A percentile compares a stretch with the other conserved stretches of the same genome.
Evolutionary conservation across 2,888 invertebrate species (phyloP).

Genomic region (Dasypogon diadema): DNA sequence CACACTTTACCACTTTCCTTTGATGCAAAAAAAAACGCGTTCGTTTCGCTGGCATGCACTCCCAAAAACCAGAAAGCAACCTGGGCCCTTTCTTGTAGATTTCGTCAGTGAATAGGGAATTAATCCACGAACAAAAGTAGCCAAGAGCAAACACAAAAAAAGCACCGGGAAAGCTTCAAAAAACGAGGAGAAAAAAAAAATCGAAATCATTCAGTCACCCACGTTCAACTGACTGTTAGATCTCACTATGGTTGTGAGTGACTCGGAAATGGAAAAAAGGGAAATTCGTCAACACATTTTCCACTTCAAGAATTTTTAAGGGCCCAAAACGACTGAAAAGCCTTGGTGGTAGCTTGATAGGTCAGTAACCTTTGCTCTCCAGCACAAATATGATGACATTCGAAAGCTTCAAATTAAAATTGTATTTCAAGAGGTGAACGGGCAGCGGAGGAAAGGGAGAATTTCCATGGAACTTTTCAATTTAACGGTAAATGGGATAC

Average conservation of each 20-base stretch:
- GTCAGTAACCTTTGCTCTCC: constrained; percentile 20
- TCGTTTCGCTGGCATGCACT: not conserved
- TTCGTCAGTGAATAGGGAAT: not conserved
- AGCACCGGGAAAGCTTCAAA: constrained; percentile 20
- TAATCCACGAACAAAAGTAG: constrained; percentile 18
- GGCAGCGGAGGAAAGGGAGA: not conserved
- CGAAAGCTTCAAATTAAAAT: constrained; percentile 33
- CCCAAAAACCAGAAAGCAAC: not conserved
- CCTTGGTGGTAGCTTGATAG: constrained; percentile 35
- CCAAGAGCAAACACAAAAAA: constrained; percentile 11
- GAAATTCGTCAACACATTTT: constrained; percentile 47
- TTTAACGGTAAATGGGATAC: constrained; percentile 11
- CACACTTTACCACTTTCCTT: not conserved
- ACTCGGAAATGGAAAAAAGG: constrained; percentile 11
- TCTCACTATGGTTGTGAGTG: constrained; percentile 23
- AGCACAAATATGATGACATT: constrained; percentile 43
- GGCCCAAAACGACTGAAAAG: constrained; percentile 23
- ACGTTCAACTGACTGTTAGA: constrained; percentile 30
- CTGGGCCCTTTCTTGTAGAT: not conserved
- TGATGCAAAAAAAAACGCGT: no score
- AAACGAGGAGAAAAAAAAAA: constrained; percentile 1
- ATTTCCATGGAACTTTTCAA: constrained; percentile 29
- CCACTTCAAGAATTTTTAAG: constrained; percentile 38
- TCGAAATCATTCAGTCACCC: constrained; percentile 35
- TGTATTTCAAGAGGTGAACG: constrained; percentile 28